A percentile compares a stretch with the other conserved stretches of the same genome.
These are phyloP conservation scores for Allolobophora icterica DNA, from an alignment of 2,888 invertebrate species.

Conservation along the genomic window DNA sequence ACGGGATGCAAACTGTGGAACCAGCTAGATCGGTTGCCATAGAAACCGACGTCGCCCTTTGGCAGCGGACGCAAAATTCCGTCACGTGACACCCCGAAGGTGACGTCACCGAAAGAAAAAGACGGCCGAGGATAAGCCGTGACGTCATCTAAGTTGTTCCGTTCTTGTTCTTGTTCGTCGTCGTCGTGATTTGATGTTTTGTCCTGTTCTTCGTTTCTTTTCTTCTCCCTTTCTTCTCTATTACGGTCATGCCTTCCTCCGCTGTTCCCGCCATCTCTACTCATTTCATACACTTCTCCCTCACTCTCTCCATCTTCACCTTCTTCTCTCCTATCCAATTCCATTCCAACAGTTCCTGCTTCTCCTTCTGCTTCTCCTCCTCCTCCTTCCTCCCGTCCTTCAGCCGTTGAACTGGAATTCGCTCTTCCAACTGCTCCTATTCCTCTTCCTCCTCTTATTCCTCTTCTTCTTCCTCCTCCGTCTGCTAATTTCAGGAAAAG, in stretches of 20 bases:
- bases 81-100: background rate
- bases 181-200: background rate
- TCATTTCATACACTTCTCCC: background rate
- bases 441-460: background rate
- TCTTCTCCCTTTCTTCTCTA: background rate
- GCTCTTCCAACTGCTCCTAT: background rate
- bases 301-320: background rate
- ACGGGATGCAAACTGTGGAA: background rate
- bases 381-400: background rate
- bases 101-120: background rate
- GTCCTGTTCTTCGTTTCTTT: background rate
- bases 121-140: background rate
- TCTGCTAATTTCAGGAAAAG: too few relatives aligned
- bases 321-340: background rate
- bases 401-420: too few relatives aligned
- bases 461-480: background rate
- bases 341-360: background rate
- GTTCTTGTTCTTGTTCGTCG: background rate
- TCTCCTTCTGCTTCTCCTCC: background rate
- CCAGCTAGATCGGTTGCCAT: slow-evolving; percentile 6
- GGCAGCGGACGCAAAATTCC: background rate
- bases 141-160: background rate
- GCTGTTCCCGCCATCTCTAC: background rate
- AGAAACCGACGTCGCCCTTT: background rate
- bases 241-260: background rate